Evolutionary conservation across 2,797 vertebrate species (phyloP).

Genomic region (Karalla daura): DNA sequence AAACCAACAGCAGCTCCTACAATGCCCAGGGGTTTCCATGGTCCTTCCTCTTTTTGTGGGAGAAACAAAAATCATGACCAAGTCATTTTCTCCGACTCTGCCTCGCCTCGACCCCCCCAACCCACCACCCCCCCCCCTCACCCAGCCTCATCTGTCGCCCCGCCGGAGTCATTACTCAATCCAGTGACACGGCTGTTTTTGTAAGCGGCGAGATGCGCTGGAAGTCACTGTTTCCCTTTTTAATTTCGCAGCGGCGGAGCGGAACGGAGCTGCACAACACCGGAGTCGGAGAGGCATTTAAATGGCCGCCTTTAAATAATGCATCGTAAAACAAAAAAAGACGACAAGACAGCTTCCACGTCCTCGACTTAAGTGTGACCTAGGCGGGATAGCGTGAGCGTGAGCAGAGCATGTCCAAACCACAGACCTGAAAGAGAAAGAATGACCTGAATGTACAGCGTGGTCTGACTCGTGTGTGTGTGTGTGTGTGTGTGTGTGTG

Average conservation of each 20-base stretch:
- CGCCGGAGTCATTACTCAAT: slow-evolving; percentile 42
- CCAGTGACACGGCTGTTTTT: slow-evolving; percentile 51
- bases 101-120: too few species aligned
- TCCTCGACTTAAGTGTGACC: slow-evolving; percentile 10
- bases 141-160: slow-evolving; percentile 34
- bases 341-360: background rate
- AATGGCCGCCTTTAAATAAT: slow-evolving; percentile 19
- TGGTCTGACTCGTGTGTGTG: slow-evolving; percentile 33
- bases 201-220: slow-evolving; percentile 18
- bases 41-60: slow-evolving; percentile 76
- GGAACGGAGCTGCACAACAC: background rate
- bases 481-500: slow-evolving; percentile 35
- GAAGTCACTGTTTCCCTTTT: slow-evolving; percentile 24
- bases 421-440: slow-evolving; percentile 50
- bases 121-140: too few species aligned
- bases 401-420: slow-evolving; percentile 67
- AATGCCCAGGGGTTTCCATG: slow-evolving; percentile 73
- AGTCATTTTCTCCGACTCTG: slow-evolving; percentile 59
- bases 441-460: slow-evolving; percentile 69
- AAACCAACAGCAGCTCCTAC: slow-evolving; percentile 79
- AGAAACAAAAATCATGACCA: slow-evolving; percentile 68
- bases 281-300: slow-evolving; percentile 18
- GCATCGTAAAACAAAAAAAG: background rate
- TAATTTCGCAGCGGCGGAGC: slow-evolving; percentile 6
- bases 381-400: slow-evolving; percentile 21